Evolutionary conservation across 1,140 invertebrate genomes (phyloP), one percentile per base, ranked within the genome.

Genomic region (Mesaphorura yosii): DNA sequence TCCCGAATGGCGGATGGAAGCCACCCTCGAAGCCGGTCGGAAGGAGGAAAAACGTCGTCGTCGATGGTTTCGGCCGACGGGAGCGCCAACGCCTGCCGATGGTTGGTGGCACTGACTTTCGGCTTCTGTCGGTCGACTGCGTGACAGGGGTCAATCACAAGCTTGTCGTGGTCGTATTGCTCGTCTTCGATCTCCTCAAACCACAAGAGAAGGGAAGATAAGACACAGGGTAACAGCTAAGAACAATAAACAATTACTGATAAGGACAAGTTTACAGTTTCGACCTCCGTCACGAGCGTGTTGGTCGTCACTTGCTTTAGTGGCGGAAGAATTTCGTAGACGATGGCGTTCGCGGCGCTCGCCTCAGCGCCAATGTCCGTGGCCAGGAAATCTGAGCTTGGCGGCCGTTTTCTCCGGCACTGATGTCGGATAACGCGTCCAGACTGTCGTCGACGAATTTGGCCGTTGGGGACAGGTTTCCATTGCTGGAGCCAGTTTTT

Each of bases 391-490:
- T 10, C 3, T 46, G 14, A 17, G 12, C 29, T 23, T 23, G 44
- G 2, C 17, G 45, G 22, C 48, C 48, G 5, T n/a, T 42, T 38
- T 50, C 40, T 38, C 25, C 27, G 27, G 50, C 48, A 12, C 40
- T 37, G 17, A 51, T 20, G 39, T 55, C 53, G 1, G 53, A 55
- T 0, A 57, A 27, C 19, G 41, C 47, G 20, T 57, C 55, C 25
- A 57, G 27, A 41, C 25, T 48, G 26, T 57, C 55, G 23, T 57
- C 55, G n/a, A n/a, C n/a, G n/a, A n/a, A n/a, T n/a, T n/a, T n/a
- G n/a, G n/a, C n/a, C n/a, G n/a, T n/a, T n/a, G n/a, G n/a, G n/a
- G n/a, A n/a, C n/a, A n/a, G n/a, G n/a, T n/a, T n/a, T n/a, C n/a
- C n/a, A n/a, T n/a, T n/a, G n/a, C n/a, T n/a, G n/a, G n/a, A n/a